Evolutionary conservation across 2,888 invertebrate genomes (phyloP).

Genomic region (Hirtodrosophila alboralis): DNA sequence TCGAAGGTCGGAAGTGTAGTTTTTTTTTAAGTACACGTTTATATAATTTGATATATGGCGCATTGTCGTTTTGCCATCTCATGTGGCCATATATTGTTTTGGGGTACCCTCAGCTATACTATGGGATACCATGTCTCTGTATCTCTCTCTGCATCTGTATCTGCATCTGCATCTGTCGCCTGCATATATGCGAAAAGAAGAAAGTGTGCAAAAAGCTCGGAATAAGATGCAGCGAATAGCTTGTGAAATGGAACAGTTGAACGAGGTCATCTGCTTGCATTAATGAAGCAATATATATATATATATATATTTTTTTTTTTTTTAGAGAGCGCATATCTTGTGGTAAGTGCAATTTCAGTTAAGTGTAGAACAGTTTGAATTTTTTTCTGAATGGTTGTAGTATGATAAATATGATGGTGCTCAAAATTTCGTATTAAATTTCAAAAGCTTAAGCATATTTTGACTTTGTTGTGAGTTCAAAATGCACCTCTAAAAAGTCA

Average conservation of each 20-base stretch:
- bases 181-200: slow-evolving; percentile 34
- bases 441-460: slow-evolving; percentile 7
- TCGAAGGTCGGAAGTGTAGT: slow-evolving; percentile 77
- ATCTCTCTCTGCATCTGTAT: slow-evolving; percentile 30
- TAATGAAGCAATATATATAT: slow-evolving; percentile 63
- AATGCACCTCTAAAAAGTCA: slow-evolving; percentile 23
- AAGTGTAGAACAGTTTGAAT: slow-evolving; percentile 20
- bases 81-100: slow-evolving; percentile 51
- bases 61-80: slow-evolving; percentile 76
- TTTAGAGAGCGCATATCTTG: background rate
- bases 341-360: slow-evolving; percentile 27
- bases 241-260: slow-evolving; percentile 64
- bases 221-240: slow-evolving; percentile 43
- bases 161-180: slow-evolving; percentile 39
- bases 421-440: slow-evolving; percentile 16
- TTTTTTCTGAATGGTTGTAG: slow-evolving; percentile 9
- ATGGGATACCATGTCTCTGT: slow-evolving; percentile 1
- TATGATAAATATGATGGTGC: background rate
- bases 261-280: slow-evolving; percentile 68
- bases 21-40: slow-evolving; percentile 79
- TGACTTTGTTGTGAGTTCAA: slow-evolving; percentile 3
- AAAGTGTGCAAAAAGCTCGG: slow-evolving; percentile 47
- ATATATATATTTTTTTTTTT: too few relatives aligned
- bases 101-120: slow-evolving; percentile 21
- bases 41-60: slow-evolving; percentile 77